A percentile compares a stretch with the other conserved stretches of the same genome.
Conservation (phyloP, 2,888 invertebrate species). For the Dorcus hopei region DNA sequence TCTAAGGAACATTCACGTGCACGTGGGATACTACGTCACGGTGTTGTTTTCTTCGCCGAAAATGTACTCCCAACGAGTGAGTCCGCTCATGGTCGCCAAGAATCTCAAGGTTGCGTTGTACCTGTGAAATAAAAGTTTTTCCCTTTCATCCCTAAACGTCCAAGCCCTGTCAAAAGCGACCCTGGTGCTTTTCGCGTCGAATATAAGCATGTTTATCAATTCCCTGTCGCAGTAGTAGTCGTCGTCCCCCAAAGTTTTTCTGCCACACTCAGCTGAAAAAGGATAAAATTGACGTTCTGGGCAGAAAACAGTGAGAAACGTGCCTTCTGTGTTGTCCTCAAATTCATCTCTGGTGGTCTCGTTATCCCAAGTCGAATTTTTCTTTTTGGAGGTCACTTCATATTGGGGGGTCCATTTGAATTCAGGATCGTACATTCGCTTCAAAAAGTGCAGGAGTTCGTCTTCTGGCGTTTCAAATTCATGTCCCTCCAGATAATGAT, state of each 20-base stretch:
- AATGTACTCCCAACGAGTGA: slow-evolving; percentile 83
- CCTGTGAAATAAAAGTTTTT: slow-evolving; percentile 56
- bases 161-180: slow-evolving; percentile 48
- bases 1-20: too few relatives aligned
- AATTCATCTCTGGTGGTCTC: not conserved
- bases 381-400: slow-evolving; percentile 32
- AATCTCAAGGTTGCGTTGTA: slow-evolving; percentile 78
- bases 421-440: slow-evolving; percentile 56
- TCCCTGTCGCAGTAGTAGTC: slow-evolving; percentile 84
- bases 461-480: slow-evolving; percentile 71
- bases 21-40: not conserved
- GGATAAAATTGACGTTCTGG: not conserved
- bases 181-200: slow-evolving; percentile 77
- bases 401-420: slow-evolving; percentile 68
- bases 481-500: slow-evolving; percentile 77
- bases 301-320: too few relatives aligned
- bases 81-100: slow-evolving; percentile 84
- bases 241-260: slow-evolving; percentile 61
- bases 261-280: slow-evolving; percentile 60
- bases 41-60: slow-evolving; percentile 55
- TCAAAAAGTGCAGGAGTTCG: slow-evolving; percentile 73
- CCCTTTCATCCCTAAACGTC: slow-evolving; percentile 45
- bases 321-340: not conserved
- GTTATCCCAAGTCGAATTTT: not conserved
- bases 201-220: slow-evolving; percentile 78